Evolutionary conservation across 2,888 invertebrate species (phyloP), one percentile per base, ranked within the genome.

Genomic region (Adelognathus sp.): DNA sequence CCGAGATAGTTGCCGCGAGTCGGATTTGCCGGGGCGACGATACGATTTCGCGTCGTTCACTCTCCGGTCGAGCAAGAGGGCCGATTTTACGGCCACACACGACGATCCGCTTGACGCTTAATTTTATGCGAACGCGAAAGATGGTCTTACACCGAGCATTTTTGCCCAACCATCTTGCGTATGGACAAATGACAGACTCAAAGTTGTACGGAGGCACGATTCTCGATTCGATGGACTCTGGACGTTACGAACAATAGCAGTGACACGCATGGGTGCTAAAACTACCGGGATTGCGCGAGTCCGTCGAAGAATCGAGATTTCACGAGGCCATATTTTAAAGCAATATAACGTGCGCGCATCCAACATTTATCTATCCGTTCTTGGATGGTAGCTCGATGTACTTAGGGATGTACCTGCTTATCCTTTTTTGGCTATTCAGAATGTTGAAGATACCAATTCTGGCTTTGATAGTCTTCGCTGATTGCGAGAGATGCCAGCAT

Each of bases 1-100:
- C 44, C 56, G 29, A 46, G 74, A 58, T 76, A 70, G n/a, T n/a
- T n/a, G n/a, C n/a, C n/a, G 63, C 63, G 52, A 75, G 44, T 41
- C 18, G 33, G 56, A 56, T 69, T 61, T 27, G 27, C 31, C 27
- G 58, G 70, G n/a, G n/a, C n/a, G n/a, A n/a, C n/a, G n/a, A n/a
- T n/a, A 64, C 50, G 54, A 76, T 60, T 71, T 33, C 64, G 9
- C 16, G 56, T 67, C 21, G 69, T 58, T 73, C 27, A 27, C 24
- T 9, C 50, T 16, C 21, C 7, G 21, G 24, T 60, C 79, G 76
- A 77, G 80, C 71, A 63, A 71, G 61, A n/a, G 80, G 76, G 56
- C 61, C 76, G 80, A 75, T 83, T 87, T 86, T 83, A 87, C 67
- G 86, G 79, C 78, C 81, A 71, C 82, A 81, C 69, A 71, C 75